Conservation (phyloP, 2,888 invertebrate genomes). For the Mactromeris polynyma region DNA sequence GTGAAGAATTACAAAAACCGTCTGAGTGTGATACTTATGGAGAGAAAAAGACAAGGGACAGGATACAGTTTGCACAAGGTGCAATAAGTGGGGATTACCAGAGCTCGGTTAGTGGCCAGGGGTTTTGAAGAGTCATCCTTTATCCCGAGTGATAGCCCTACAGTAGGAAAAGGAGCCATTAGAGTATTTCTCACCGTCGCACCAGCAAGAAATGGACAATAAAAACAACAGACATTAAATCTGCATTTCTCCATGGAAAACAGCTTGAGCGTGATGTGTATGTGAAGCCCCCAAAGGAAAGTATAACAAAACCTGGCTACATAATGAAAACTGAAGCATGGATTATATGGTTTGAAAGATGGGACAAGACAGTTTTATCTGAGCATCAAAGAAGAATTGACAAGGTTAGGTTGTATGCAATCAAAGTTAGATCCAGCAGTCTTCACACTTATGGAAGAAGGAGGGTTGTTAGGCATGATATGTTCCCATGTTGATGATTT, state of each 20-base stretch:
- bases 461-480: conserved; percentile 53
- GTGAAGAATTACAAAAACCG: conserved; percentile 30
- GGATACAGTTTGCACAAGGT: conserved; percentile 45
- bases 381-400: conserved; percentile 62
- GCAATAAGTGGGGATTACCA: background rate
- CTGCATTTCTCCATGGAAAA: conserved; percentile 70
- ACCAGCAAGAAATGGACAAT: conserved; percentile 56
- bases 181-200: conserved; percentile 56
- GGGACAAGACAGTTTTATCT: conserved; percentile 68
- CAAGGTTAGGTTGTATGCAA: conserved; percentile 17
- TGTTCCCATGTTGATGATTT: conserved; percentile 72
- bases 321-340: conserved; percentile 70
- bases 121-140: background rate
- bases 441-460: conserved; percentile 56
- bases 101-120: background rate
- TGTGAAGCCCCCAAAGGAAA: conserved; percentile 62
- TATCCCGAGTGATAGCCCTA: conserved; percentile 47
- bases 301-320: conserved; percentile 10
- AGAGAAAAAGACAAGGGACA: conserved; percentile 46
- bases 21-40: conserved; percentile 55
- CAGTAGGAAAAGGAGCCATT: conserved; percentile 51
- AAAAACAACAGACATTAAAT: conserved; percentile 72
- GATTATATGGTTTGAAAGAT: conserved; percentile 70
- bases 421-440: conserved; percentile 24
- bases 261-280: conserved; percentile 59